Conservation (phyloP, 2,888 invertebrate species). For the Acleris sparsana region DNA sequence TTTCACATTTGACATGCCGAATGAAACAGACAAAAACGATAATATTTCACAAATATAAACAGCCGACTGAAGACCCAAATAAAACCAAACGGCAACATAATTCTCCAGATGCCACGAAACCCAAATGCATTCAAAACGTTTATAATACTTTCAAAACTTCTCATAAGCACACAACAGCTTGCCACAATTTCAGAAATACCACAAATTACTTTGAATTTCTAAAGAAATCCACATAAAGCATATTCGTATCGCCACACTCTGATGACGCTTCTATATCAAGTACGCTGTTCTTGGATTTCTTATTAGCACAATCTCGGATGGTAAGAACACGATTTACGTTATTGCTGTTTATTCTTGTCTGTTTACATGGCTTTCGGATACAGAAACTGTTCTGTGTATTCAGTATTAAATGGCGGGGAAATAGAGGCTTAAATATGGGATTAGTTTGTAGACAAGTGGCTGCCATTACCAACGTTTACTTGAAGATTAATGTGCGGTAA, state of each 20-base stretch:
- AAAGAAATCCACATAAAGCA: constrained; percentile 15
- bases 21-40: no score
- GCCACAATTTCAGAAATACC: constrained; percentile 43
- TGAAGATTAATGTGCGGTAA: no score
- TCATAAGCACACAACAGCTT: constrained; percentile 45
- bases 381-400: constrained; percentile 57
- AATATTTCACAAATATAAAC: no score
- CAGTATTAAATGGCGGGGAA: no score
- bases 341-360: constrained; percentile 49
- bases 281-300: constrained; percentile 59
- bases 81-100: background rate
- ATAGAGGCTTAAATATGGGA: no score
- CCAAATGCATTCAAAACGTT: constrained; percentile 5
- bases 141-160: constrained; percentile 15
- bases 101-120: background rate
- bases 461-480: no score
- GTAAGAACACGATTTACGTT: constrained; percentile 75
- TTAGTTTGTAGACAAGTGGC: no score
- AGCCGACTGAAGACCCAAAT: background rate
- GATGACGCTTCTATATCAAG: constrained; percentile 51
- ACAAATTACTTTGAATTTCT: constrained; percentile 29
- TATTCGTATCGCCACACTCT: constrained; percentile 36
- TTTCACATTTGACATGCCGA: no score
- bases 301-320: constrained; percentile 74
- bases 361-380: constrained; percentile 53